A percentile compares a stretch with the other conserved stretches of the same genome.
Conservation (phyloP, 2,888 invertebrate species). For the Sicus ferrugineus region DNA sequence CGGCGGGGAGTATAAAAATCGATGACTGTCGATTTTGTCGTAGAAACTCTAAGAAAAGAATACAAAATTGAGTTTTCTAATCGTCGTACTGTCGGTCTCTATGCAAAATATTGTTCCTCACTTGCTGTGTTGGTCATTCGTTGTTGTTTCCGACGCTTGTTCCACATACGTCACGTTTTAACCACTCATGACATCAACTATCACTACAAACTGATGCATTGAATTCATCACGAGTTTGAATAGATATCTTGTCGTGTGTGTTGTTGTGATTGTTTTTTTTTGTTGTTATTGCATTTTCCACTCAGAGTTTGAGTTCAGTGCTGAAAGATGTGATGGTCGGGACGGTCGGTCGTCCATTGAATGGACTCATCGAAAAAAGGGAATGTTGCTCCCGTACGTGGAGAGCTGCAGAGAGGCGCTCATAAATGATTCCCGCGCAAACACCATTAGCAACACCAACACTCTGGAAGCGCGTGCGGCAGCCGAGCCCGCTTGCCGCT, state of each 20-base stretch:
- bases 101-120: conserved; percentile 18
- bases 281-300: not conserved
- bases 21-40: too few relatives aligned
- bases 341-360: not conserved
- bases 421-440: conserved; percentile 35
- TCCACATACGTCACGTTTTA: conserved; percentile 26
- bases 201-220: conserved; percentile 22
- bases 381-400: not conserved
- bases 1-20: too few relatives aligned
- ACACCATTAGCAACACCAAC: conserved; percentile 36
- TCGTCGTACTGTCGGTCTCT: not conserved
- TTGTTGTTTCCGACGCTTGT: not conserved
- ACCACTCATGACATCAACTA: conserved; percentile 6
- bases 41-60: too few relatives aligned
- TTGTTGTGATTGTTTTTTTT: not conserved
- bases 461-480: not conserved
- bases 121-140: conserved; percentile 22
- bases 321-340: not conserved
- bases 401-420: conserved; percentile 1
- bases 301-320: too few relatives aligned
- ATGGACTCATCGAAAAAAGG: conserved; percentile 13
- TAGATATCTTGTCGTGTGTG: not conserved
- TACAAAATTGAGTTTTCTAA: not conserved
- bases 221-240: conserved; percentile 30
- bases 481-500: not conserved